A percentile compares a stretch with the other conserved stretches of the same genome.
phyloP scores from a whole-genome alignment of 2,888 invertebrate genomes.

The Trilocha varians region DNA sequence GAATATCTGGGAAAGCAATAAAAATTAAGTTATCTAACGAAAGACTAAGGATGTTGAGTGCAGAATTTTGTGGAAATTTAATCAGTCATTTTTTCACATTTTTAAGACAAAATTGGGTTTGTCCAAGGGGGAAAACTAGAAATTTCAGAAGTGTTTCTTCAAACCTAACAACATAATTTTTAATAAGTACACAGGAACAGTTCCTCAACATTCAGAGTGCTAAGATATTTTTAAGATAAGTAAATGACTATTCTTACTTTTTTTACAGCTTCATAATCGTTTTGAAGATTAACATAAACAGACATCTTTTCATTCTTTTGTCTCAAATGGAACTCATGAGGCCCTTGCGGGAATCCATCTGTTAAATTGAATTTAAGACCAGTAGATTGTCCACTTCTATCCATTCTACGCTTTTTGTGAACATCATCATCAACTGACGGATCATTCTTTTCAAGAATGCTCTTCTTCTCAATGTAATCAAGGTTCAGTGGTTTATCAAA shows the following conservation, averaged over 20 bases:
- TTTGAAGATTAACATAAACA: slow-evolving; percentile 45
- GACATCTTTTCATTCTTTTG: slow-evolving; percentile 59
- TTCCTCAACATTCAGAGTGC: too few species aligned
- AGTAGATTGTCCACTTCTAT: slow-evolving; percentile 62
- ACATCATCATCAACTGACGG: slow-evolving; percentile 29
- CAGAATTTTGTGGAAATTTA: too few species aligned
- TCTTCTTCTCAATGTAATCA: slow-evolving; percentile 47
- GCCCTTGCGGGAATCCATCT: slow-evolving; percentile 75
- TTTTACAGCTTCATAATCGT: slow-evolving; percentile 58
- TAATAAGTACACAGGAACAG: too few species aligned
- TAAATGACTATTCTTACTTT: slow-evolving; percentile 36
- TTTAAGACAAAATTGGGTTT: too few species aligned
- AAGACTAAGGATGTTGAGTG: too few species aligned
- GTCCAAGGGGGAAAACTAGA: too few species aligned
- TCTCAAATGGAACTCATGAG: slow-evolving; percentile 73
- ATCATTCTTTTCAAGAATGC: slow-evolving; percentile 21
- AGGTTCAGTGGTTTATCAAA: slow-evolving; percentile 75
- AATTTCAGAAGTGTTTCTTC: too few species aligned
- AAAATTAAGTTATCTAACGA: slow-evolving; percentile 2
- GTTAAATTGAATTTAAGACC: slow-evolving; percentile 76
- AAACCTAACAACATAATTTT: too few species aligned
- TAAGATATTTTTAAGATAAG: background rate
- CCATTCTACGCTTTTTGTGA: slow-evolving; percentile 38
- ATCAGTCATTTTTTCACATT: too few species aligned
- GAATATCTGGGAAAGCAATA: slow-evolving; percentile 80